phyloP scores from a whole-genome alignment of 2,113 vertebrate species.

The Rousettus leschenaultii region DNA sequence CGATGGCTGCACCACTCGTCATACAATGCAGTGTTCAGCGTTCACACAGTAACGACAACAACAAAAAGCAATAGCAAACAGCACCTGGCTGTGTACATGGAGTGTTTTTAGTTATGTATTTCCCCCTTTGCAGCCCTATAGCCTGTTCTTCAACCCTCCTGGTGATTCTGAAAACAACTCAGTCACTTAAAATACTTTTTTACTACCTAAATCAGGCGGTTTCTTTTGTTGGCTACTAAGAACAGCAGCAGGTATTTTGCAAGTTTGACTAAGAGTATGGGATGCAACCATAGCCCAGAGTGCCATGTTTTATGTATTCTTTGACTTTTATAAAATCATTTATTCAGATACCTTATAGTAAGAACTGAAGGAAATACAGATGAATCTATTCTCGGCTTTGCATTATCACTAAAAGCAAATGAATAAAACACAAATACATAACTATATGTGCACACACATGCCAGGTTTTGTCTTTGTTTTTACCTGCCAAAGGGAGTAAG shows the following conservation, averaged over 20 bases:
- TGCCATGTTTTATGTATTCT: background rate
- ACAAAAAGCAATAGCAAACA: background rate
- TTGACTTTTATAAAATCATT: slow-evolving; percentile 33
- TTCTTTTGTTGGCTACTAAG: background rate
- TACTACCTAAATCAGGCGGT: background rate
- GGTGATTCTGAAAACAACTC: background rate
- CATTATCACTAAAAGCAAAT: slow-evolving; percentile 17
- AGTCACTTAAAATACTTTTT: background rate
- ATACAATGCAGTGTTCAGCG: background rate
- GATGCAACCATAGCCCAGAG: background rate
- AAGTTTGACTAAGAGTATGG: background rate
- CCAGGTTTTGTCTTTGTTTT: slow-evolving; percentile 40
- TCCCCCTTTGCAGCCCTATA: background rate
- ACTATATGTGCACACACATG: background rate
- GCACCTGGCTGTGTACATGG: background rate
- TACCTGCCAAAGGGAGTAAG: slow-evolving; percentile 55
- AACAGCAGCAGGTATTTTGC: background rate
- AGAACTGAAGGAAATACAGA: slow-evolving; percentile 19
- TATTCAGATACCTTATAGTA: slow-evolving; percentile 12
- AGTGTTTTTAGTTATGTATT: background rate
- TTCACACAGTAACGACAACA: background rate
- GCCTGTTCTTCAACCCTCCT: background rate
- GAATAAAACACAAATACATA: slow-evolving; percentile 34
- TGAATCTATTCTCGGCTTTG: slow-evolving; percentile 8
- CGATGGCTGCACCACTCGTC: too few relatives aligned